These are phyloP conservation scores for Diachasmimorpha longicaudata DNA, from an alignment of 1,140 invertebrate species.

Conservation along the genomic window DNA sequence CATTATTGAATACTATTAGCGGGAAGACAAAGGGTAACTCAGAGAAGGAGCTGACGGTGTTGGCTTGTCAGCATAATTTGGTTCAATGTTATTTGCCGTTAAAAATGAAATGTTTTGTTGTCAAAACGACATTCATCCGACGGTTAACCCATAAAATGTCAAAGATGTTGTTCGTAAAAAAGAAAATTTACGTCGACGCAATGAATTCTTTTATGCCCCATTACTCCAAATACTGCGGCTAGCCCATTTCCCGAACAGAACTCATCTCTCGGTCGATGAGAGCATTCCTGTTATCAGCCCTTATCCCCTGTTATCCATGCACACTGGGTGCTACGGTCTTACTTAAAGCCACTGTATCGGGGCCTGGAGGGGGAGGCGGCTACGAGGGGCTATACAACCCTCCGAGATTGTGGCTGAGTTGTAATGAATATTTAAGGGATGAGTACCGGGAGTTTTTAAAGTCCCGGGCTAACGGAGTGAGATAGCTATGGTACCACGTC, in stretches of 20 bases:
- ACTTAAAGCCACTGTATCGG: background rate
- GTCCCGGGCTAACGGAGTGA: too few species aligned
- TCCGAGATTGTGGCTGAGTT: background rate
- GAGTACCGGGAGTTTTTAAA: too few species aligned
- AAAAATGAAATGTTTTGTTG: background rate
- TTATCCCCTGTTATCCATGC: conserved; percentile 29
- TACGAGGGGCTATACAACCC: background rate
- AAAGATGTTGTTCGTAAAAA: background rate
- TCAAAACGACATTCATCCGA: background rate
- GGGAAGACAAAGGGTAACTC: background rate
- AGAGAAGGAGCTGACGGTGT: background rate
- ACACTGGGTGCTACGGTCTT: background rate
- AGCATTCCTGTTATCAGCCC: conserved; percentile 46
- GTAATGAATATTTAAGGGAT: conserved; percentile 12
- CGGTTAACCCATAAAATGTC: background rate
- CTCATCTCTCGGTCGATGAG: conserved; percentile 39
- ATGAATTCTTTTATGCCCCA: background rate
- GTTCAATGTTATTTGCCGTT: background rate
- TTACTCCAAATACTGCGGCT: background rate
- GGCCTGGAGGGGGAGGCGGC: background rate
- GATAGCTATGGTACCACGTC: too few species aligned
- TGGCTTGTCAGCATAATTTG: background rate
- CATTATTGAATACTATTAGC: background rate
- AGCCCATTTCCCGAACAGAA: background rate
- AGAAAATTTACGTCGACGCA: background rate